Percentiles rank a stretch among this genome's conserved stretches.
These are phyloP conservation scores for Pristionchus fissidentatus DNA, from an alignment of 2,888 invertebrate genomes.

Conservation along the genomic window DNA sequence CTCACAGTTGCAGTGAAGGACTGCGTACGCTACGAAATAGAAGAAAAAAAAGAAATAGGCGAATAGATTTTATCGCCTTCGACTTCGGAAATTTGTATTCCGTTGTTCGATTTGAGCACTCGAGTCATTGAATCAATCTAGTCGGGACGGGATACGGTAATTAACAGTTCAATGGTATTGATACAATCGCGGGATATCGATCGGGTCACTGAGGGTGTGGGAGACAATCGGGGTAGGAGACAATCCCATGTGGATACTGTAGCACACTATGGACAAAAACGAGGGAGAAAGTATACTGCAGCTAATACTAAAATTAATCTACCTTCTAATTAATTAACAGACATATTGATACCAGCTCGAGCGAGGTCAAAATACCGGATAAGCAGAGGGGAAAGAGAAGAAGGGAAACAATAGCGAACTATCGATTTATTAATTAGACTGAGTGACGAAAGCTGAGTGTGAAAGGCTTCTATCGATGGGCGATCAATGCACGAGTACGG, in stretches of 20 bases:
- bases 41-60: neutral
- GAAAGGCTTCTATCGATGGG: conserved; percentile 8
- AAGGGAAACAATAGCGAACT: neutral
- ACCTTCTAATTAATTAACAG: conserved; percentile 28
- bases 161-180: too few species aligned
- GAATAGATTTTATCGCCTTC: conserved; percentile 16
- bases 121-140: neutral
- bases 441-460: neutral
- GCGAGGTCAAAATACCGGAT: conserved; percentile 9
- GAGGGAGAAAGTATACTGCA: neutral
- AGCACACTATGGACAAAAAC: neutral
- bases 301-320: neutral
- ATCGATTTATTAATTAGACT: conserved; percentile 25
- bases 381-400: neutral
- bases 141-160: neutral
- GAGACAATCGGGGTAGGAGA: too few species aligned
- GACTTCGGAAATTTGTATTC: conserved; percentile 5
- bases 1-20: too few species aligned
- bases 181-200: too few species aligned
- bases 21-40: too few species aligned
- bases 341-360: conserved; percentile 41
- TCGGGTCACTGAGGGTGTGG: too few species aligned
- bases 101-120: conserved; percentile 21
- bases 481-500: neutral
- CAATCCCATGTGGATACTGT: neutral